Conservation (phyloP, 2,888 invertebrate genomes). For the Lysandra bellargus region DNA sequence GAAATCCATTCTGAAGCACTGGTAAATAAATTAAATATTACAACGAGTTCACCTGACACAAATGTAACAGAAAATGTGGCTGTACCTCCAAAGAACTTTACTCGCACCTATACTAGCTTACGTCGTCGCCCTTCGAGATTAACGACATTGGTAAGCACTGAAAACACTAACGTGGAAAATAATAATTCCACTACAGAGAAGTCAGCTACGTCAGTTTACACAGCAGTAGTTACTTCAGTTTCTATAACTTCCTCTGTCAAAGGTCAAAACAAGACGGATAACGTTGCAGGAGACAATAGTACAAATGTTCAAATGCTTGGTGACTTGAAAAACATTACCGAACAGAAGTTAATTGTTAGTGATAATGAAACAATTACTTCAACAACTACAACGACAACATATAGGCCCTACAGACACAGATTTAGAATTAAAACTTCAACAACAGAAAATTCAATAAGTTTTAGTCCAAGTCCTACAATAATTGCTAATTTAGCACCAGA, state of each 20-base stretch:
- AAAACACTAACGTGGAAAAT: conserved; percentile 46
- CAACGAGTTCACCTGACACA: conserved; percentile 44
- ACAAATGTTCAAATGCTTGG: conserved; percentile 48
- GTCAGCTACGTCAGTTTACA: conserved; percentile 73
- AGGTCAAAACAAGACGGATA: conserved; percentile 70
- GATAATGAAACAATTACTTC: conserved; percentile 51
- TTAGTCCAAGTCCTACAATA: conserved; percentile 47
- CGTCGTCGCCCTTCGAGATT: conserved; percentile 63
- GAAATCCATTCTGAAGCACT: conserved; percentile 46
- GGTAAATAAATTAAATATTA: conserved; percentile 29
- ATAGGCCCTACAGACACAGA: conserved; percentile 57
- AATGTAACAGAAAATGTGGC: conserved; percentile 52
- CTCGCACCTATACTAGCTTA: conserved; percentile 64
- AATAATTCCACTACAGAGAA: conserved; percentile 69
- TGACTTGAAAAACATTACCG: conserved; percentile 49
- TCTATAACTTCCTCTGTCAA: conserved; percentile 77
- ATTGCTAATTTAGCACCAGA: conserved; percentile 52
- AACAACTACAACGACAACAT: conserved; percentile 44
- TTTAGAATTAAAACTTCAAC: conserved; percentile 71
- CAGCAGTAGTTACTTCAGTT: conserved; percentile 76
- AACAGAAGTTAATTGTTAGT: conserved; percentile 49
- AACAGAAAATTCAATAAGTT: conserved; percentile 56
- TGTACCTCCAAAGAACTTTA: conserved; percentile 58
- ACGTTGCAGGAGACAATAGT: conserved; percentile 47
- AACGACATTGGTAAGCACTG: conserved; percentile 57